phyloP scores from a whole-genome alignment of 2,113 vertebrate species.

The Cynopterus brachyotis region DNA sequence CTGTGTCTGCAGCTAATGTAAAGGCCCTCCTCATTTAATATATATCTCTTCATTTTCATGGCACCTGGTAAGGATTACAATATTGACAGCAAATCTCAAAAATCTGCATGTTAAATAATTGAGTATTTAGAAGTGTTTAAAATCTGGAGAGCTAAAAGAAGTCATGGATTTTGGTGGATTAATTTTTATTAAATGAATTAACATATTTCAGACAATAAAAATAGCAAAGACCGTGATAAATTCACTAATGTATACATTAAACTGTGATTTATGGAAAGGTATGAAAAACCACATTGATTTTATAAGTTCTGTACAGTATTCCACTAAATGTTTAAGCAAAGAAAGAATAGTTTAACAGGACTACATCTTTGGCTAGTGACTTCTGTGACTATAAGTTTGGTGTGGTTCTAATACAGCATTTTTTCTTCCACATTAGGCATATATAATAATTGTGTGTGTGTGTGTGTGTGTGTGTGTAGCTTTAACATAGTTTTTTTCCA shows the following conservation, averaged over 20 bases:
- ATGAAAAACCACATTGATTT: not conserved
- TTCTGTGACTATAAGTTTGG: not conserved
- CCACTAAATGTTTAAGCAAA: slow-evolving; percentile 32
- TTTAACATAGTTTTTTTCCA: slow-evolving; percentile 10
- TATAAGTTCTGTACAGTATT: not conserved
- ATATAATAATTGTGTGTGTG: not conserved
- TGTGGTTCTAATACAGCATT: not conserved
- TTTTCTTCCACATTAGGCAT: not conserved
- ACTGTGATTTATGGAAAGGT: not conserved
- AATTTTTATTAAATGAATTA: not conserved
- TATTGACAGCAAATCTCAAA: not conserved
- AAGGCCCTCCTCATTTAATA: not conserved
- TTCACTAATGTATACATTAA: not conserved
- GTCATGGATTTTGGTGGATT: not conserved
- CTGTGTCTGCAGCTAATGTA: not conserved
- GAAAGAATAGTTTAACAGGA: not conserved
- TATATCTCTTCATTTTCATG: not conserved
- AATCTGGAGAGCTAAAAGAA: not conserved
- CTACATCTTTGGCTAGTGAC: not conserved
- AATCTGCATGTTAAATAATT: not conserved
- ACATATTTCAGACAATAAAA: not conserved
- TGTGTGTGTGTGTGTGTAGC: not conserved
- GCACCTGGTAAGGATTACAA: not conserved
- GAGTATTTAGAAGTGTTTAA: not conserved
- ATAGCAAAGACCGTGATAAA: not conserved